Evolutionary conservation across 2,888 invertebrate species (phyloP).

Genomic region (Corythucha ciliata): DNA sequence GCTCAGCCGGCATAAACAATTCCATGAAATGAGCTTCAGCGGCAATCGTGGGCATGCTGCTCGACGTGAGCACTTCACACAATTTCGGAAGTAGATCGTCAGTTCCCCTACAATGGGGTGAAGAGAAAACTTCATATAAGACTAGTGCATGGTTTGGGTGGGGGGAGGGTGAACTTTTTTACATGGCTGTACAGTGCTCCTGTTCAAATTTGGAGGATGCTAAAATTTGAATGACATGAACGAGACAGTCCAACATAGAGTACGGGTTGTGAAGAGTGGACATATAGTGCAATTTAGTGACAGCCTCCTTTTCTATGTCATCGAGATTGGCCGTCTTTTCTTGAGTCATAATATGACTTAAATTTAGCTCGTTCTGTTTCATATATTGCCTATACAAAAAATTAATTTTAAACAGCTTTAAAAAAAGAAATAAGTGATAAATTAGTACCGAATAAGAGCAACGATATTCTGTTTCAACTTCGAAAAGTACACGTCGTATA

Average conservation of each 20-base stretch:
- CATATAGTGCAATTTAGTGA: conserved; percentile 28
- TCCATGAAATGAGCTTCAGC: conserved; percentile 28
- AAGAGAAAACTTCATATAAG: neutral
- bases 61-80: conserved; percentile 23
- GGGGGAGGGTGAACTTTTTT: neutral
- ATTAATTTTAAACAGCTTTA: too few species aligned
- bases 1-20: conserved; percentile 28
- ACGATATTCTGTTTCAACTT: conserved; percentile 24
- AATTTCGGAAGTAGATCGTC: conserved; percentile 28
- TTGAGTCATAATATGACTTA: too few species aligned
- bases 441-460: conserved; percentile 26
- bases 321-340: too few species aligned
- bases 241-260: conserved; percentile 27
- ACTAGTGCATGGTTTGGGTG: too few species aligned
- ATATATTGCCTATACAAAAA: too few species aligned
- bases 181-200: conserved; percentile 28
- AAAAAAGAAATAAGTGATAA: too few species aligned
- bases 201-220: conserved; percentile 27
- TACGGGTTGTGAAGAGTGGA: conserved; percentile 28
- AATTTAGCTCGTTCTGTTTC: too few species aligned
- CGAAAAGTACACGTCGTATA: conserved; percentile 28
- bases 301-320: conserved; percentile 23
- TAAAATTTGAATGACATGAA: conserved; percentile 28
- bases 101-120: conserved; percentile 24
- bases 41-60: conserved; percentile 22